Evolutionary conservation across 2,888 invertebrate species (phyloP), one percentile per base, ranked within the genome.

Genomic region (Orgyia antiqua): DNA sequence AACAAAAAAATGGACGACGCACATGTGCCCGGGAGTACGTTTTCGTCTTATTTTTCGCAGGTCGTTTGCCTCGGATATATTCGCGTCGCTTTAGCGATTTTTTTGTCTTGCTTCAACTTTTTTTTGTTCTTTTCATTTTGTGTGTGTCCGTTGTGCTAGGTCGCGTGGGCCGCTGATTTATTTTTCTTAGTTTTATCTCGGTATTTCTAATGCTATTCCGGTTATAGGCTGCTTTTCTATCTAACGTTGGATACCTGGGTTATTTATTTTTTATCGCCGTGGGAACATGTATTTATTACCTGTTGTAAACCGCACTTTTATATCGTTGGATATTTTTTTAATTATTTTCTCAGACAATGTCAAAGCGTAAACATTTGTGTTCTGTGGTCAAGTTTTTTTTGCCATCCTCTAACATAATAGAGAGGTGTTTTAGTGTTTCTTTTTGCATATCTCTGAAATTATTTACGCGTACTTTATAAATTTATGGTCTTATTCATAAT

Each of bases 21-120:
- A 83, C 80, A 83, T 83, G 83, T 84, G 86, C 80, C 71, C 74
- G 64, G 49, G 74, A 67, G 73, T 60, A 55, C 50, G 63, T 69
- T 64, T 79, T 83, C 73, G 78, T 78, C 70, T 82, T 84, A 69
- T 80, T 84, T 83, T 86, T 86, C 71, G 80, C 73, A 68, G 80
- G 75, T 82, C 82, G 68, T 82, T 84, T 65, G 62, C 79, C 83
- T 70, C 68, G 72, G 68, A 68, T 69, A 71, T 78, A 76, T 82
- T 79, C 73, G 75, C 65, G 60, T 58, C 51, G 51, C 44, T 50
- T 57, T 63, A 54, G 64, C 52, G 47, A 44, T 58, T 58, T 68
- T 72, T 75, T 55, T 55, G 46, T 44, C 52, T 42, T 43, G 45
- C 45, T 57, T 41, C 19, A 26, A 66, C 59, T 51, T 59, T 59